Evolutionary conservation across 1,140 invertebrate genomes (phyloP).

Genomic region (Drosophila oshimai): DNA sequence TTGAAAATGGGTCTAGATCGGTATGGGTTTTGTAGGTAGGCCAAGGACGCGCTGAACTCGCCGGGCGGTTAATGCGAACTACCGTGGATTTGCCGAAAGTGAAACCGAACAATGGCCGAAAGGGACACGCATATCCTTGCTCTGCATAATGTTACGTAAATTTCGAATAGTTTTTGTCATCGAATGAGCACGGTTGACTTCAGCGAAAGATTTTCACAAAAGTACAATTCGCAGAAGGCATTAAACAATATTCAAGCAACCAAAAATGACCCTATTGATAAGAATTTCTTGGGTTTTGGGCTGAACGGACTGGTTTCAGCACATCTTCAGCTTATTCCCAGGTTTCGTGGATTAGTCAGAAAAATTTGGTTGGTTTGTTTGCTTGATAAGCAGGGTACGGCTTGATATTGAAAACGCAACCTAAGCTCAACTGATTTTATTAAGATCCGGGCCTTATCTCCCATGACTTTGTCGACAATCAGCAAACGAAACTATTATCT

Average conservation of each 20-base stretch:
- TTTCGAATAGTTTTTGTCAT: conserved; percentile 34
- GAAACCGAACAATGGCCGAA: conserved; percentile 59
- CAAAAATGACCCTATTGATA: conserved; percentile 39
- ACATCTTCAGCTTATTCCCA: conserved; percentile 15
- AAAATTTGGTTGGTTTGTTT: conserved; percentile 9
- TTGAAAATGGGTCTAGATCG: conserved; percentile 46
- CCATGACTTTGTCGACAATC: not conserved
- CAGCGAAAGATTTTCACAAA: conserved; percentile 37
- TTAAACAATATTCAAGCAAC: conserved; percentile 43
- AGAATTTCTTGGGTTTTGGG: conserved; percentile 7
- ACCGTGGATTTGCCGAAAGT: conserved; percentile 76
- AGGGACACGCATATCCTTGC: conserved; percentile 35
- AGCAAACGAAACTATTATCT: not conserved
- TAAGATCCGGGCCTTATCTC: conserved; percentile 52
- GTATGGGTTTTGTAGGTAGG: conserved; percentile 47
- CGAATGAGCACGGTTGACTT: conserved; percentile 11
- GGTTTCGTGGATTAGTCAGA: conserved; percentile 58
- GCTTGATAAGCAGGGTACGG: conserved; percentile 45
- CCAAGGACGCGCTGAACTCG: conserved; percentile 50
- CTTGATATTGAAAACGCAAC: conserved; percentile 22
- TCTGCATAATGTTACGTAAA: conserved; percentile 80
- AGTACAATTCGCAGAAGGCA: conserved; percentile 61
- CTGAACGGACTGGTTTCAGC: conserved; percentile 3
- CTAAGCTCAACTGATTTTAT: conserved; percentile 38
- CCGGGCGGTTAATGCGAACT: conserved; percentile 72